Conservation (phyloP, 2,888 invertebrate genomes). For the Ceraclea dissimilis region DNA sequence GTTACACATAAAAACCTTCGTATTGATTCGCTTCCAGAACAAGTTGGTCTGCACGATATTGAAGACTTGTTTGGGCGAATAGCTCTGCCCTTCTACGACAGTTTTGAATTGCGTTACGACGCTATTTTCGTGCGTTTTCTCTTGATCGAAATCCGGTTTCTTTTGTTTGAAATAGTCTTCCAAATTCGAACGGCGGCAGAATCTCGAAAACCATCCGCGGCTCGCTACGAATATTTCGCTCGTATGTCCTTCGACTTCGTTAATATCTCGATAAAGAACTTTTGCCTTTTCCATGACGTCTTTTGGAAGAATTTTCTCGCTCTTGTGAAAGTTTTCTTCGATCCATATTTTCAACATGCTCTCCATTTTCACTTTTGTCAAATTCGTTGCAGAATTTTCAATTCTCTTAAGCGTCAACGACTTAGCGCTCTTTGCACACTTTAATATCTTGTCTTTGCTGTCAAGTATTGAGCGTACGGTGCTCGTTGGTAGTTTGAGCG, state of each 20-base stretch:
- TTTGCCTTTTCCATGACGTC: constrained; percentile 11
- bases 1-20: not conserved
- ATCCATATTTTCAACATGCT: constrained; percentile 5
- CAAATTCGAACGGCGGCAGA: constrained; percentile 21
- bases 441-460: constrained; percentile 3
- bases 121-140: constrained; percentile 11
- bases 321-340: not conserved
- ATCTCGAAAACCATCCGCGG: constrained; percentile 24
- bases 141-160: not conserved
- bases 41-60: constrained; percentile 21
- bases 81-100: constrained; percentile 19
- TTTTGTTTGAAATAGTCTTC: not conserved
- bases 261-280: constrained; percentile 7
- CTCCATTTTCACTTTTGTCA: constrained; percentile 12
- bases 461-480: constrained; percentile 4
- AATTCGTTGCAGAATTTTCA: not conserved
- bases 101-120: constrained; percentile 19
- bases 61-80: constrained; percentile 18
- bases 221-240: constrained; percentile 14
- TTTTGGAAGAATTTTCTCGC: not conserved
- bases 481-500: constrained; percentile 2
- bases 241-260: not conserved
- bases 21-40: constrained; percentile 25
- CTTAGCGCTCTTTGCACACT: not conserved
- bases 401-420: not conserved